Evolutionary conservation across 2,797 vertebrate species (phyloP).

Genomic region (Babyrousa celebensis): DNA sequence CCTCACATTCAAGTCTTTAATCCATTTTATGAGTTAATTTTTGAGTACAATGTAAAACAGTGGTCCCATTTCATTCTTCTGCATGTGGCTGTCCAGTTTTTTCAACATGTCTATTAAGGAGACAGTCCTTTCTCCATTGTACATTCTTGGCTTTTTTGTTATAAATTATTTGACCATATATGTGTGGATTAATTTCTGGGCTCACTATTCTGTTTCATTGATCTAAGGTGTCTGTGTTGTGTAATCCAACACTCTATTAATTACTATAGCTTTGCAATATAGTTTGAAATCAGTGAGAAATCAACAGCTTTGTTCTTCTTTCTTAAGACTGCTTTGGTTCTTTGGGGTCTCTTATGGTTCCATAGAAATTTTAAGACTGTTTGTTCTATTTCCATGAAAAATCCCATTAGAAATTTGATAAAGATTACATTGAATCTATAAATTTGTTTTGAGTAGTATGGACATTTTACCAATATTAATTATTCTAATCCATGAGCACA

Average conservation of each 20-base stretch:
- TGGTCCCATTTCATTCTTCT: neutral
- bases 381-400: neutral
- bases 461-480: neutral
- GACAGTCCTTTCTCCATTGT: neutral
- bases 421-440: neutral
- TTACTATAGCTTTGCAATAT: neutral
- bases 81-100: neutral
- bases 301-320: neutral
- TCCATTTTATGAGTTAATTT: neutral
- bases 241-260: neutral
- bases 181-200: neutral
- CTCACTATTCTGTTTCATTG: neutral
- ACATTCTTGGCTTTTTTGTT: neutral
- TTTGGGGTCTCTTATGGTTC: neutral
- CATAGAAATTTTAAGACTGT: neutral
- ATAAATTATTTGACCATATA: neutral
- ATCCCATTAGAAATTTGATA: neutral
- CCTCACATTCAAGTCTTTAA: neutral
- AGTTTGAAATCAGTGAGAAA: neutral
- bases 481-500: neutral
- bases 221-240: neutral
- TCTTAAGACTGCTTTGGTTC: neutral
- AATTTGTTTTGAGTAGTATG: neutral
- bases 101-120: neutral
- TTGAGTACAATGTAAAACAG: neutral